A percentile compares a stretch with the other conserved stretches of the same genome.
Evolutionary conservation across 2,888 invertebrate species (phyloP).

Genomic region (Apamea crenata): DNA sequence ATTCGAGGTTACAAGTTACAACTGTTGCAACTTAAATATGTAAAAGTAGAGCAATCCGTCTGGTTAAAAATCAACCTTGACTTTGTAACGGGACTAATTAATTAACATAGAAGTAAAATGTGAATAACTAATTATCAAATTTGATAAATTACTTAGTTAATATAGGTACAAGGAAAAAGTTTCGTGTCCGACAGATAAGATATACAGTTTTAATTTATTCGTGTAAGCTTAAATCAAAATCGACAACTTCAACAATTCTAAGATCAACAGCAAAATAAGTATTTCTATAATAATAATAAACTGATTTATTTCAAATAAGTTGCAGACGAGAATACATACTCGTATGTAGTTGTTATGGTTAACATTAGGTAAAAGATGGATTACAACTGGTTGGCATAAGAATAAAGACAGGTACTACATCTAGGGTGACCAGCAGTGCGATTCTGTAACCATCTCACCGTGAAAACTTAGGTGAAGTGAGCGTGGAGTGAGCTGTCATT

Average conservation of each 20-base stretch:
- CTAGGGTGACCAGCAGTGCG: no score
- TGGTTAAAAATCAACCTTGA: constrained; percentile 12
- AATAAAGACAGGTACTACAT: no score
- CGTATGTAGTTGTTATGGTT: no score
- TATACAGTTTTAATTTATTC: not conserved
- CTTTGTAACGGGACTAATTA: constrained; percentile 25
- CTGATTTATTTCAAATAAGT: no score
- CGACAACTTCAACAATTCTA: not conserved
- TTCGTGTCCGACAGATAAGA: not conserved
- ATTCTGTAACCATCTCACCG: no score
- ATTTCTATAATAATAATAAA: no score
- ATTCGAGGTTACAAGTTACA: constrained; percentile 36
- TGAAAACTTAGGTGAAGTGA: no score
- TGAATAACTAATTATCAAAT: constrained; percentile 22
- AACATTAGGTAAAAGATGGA: no score
- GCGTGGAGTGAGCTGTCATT: no score
- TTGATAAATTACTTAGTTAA: not conserved
- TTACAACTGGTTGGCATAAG: no score
- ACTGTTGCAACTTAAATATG: constrained; percentile 6
- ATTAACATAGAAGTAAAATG: not conserved
- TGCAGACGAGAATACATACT: no score
- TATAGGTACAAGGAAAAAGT: not conserved
- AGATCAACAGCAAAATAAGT: not conserved
- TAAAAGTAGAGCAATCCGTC: constrained; percentile 30
- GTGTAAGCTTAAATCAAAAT: not conserved